These are phyloP conservation scores for Hemiprocne comata DNA, from an alignment of 2,113 vertebrate genomes.

Conservation along the genomic window DNA sequence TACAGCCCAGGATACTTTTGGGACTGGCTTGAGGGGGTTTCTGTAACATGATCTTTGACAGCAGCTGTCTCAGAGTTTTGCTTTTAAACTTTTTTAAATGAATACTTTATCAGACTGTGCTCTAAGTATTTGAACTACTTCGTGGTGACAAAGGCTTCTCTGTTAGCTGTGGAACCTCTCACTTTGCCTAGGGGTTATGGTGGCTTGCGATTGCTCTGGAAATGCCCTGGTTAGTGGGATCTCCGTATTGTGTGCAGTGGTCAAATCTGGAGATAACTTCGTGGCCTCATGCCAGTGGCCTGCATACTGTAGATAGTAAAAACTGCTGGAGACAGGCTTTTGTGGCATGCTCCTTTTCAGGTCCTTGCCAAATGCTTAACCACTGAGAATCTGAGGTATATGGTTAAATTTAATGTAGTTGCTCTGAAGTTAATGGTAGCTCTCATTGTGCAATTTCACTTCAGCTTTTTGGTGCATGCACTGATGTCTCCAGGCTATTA, in stretches of 20 bases:
- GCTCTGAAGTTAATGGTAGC: neutral
- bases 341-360: neutral
- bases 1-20: neutral
- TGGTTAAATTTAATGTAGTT: neutral
- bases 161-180: neutral
- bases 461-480: neutral
- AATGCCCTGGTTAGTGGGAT: neutral
- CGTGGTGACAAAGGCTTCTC: neutral
- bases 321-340: neutral
- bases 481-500: conserved; percentile 20
- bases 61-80: neutral
- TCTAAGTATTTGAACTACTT: neutral
- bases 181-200: neutral
- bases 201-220: neutral
- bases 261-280: neutral
- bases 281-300: neutral
- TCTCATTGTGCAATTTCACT: neutral
- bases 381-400: neutral
- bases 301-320: neutral
- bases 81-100: neutral
- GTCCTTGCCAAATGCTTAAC: neutral
- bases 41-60: neutral
- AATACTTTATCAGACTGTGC: neutral
- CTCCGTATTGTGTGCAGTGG: neutral
- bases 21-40: neutral